phyloP scores from a whole-genome alignment of 2,113 vertebrate genomes.

The Chiloscyllium plagiosum region DNA sequence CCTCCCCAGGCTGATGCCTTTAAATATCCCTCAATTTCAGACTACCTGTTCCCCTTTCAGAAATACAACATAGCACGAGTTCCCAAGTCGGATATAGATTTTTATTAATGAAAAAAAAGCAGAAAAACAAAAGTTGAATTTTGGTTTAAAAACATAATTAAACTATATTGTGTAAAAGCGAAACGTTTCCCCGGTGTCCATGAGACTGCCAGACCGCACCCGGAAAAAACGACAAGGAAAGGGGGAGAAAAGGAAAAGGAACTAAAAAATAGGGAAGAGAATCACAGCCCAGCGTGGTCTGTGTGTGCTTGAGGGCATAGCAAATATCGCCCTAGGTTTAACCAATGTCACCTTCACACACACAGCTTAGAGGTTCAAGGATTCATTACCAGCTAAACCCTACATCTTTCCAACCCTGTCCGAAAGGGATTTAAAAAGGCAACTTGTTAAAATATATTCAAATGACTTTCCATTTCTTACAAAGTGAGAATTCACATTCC shows the following conservation, averaged over 20 bases:
- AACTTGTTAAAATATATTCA: slow-evolving; percentile 2
- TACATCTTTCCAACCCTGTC: neutral
- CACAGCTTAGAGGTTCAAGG: neutral
- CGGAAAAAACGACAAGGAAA: slow-evolving; percentile 35
- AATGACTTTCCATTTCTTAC: neutral
- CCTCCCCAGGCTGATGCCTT: no score
- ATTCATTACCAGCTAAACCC: slow-evolving; percentile 6
- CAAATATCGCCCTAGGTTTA: slow-evolving; percentile 23
- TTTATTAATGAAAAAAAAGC: slow-evolving; percentile 42
- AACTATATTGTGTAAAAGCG: neutral
- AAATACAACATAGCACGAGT: neutral
- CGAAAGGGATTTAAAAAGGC: neutral
- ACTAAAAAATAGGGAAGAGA: neutral
- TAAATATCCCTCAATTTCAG: neutral
- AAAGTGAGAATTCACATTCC: neutral
- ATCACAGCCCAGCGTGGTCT: neutral
- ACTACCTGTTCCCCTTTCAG: neutral
- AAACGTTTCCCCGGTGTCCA: neutral
- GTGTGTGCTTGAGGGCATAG: neutral
- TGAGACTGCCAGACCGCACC: slow-evolving; percentile 47
- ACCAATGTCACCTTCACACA: slow-evolving; percentile 27
- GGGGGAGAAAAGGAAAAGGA: neutral
- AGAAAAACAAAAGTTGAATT: slow-evolving; percentile 42
- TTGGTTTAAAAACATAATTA: slow-evolving; percentile 1
- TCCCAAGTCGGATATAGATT: slow-evolving; percentile 48